These are phyloP conservation scores for Sarcophaga variegata DNA, from an alignment of 2,888 invertebrate species.

Conservation along the genomic window DNA sequence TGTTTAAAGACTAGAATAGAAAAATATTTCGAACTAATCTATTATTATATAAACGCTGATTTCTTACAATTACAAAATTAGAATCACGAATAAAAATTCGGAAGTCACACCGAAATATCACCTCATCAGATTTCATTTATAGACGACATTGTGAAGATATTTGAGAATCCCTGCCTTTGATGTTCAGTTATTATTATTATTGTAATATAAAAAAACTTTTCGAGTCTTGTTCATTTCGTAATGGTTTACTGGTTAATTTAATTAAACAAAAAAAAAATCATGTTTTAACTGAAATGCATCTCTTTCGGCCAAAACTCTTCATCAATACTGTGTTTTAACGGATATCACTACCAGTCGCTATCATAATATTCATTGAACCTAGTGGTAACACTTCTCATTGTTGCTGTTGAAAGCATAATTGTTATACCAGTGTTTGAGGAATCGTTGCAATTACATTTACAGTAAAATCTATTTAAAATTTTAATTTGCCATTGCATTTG, in stretches of 20 bases:
- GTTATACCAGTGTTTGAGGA: constrained; percentile 18
- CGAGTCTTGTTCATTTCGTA: constrained; percentile 46
- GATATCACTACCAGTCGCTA: not conserved
- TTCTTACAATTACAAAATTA: no score
- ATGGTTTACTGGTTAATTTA: constrained; percentile 63
- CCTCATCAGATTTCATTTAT: not conserved
- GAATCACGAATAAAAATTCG: no score
- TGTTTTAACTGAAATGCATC: constrained; percentile 52
- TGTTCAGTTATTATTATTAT: not conserved
- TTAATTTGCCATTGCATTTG: no score
- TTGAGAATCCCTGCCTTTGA: not conserved
- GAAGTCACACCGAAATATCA: no score
- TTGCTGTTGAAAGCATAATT: constrained; percentile 4
- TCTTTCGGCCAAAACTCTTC: constrained; percentile 24
- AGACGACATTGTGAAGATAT: not conserved
- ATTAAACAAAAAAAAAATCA: constrained; percentile 62
- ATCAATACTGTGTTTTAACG: constrained; percentile 28
- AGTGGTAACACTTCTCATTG: not conserved
- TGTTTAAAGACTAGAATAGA: no score
- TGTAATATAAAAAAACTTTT: not conserved
- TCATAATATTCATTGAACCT: not conserved
- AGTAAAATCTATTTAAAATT: not conserved
- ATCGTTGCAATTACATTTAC: not conserved
- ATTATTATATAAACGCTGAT: no score
- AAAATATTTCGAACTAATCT: no score